Evolutionary conservation across 2,113 vertebrate species (phyloP), one percentile per base, ranked within the genome.

Genomic region (Aythya baeri): DNA sequence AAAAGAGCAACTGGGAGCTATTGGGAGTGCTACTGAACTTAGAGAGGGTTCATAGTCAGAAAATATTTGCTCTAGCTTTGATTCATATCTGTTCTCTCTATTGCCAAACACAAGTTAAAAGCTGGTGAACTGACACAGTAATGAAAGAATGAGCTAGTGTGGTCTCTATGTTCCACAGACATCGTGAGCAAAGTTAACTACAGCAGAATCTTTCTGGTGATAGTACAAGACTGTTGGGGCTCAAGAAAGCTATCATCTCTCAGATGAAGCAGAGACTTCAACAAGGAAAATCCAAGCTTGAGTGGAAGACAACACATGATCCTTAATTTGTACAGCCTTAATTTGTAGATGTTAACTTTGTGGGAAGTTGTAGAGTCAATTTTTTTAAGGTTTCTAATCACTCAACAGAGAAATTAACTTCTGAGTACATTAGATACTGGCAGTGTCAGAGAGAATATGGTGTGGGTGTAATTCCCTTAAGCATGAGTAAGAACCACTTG

Each of bases 21-120:
- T 38, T 61, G 65, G 87, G 63, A 88, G 65, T 88, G 71, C 74
- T 84, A 67, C 14, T 83, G 55, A 88, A 78, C 76, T 85, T 74
- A 43, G 61, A 88, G 59, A 77, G 38, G 29, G 71, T 78, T 88
- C 84, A 80, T 22, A 86, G 55, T 70, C 80, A 86, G 61, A 93
- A 95, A 88, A 83, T 88, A 93, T 79, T 91, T 93, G 84, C 85
- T 79, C 43, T 88, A 63, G 50, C 76, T 89, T 93, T 89, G 76
- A 89, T 78, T 82, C 75, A 27, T 91, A 83, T 88, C 76, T 74
- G n/a, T 34, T 55, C 55, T 71, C 62, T 68, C 71, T 50, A 82
- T 52, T 70, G 61, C 71, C 85, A 86, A 93, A 91, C 82, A 80
- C 22, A 59, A 77, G 71, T 59, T 78, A 93, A 88, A 86, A 63